These are phyloP conservation scores for Pholis gunnellus DNA, from an alignment of 2,113 vertebrate genomes.

Conservation along the genomic window DNA sequence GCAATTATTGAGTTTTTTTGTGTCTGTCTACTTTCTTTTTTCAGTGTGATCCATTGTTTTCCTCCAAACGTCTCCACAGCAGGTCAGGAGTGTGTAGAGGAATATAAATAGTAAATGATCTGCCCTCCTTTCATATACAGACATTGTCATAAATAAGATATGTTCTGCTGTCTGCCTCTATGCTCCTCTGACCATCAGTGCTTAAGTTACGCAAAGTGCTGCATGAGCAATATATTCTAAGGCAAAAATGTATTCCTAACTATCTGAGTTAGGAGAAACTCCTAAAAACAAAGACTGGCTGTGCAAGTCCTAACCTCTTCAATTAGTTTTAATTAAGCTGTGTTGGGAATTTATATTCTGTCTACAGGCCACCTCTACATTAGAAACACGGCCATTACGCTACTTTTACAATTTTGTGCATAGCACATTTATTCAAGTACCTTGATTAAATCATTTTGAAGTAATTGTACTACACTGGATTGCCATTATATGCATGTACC, in stretches of 20 bases:
- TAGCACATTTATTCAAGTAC: not conserved
- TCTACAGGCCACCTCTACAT: not conserved
- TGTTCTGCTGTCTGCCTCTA: slow-evolving; percentile 40
- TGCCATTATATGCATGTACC: not conserved
- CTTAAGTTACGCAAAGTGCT: not conserved
- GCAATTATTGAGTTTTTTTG: slow-evolving; percentile 9
- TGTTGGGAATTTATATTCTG: not conserved
- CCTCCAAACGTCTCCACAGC: not conserved
- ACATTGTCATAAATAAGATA: slow-evolving; percentile 63
- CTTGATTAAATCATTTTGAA: not conserved
- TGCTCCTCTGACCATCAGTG: not conserved
- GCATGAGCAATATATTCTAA: not conserved
- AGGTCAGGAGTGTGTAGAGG: not conserved
- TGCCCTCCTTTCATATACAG: slow-evolving; percentile 32
- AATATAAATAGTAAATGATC: not conserved
- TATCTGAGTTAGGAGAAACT: not conserved
- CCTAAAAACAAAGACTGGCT: not conserved
- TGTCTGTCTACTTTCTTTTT: not conserved
- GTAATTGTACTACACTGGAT: not conserved
- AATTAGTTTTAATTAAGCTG: not conserved
- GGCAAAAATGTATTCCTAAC: not conserved
- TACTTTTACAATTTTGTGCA: not conserved
- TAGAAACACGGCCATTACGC: not conserved
- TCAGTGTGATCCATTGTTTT: not conserved
- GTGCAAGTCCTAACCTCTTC: not conserved